Conservation (phyloP, 2,888 invertebrate genomes). For the Polydrusus tereticollis region DNA sequence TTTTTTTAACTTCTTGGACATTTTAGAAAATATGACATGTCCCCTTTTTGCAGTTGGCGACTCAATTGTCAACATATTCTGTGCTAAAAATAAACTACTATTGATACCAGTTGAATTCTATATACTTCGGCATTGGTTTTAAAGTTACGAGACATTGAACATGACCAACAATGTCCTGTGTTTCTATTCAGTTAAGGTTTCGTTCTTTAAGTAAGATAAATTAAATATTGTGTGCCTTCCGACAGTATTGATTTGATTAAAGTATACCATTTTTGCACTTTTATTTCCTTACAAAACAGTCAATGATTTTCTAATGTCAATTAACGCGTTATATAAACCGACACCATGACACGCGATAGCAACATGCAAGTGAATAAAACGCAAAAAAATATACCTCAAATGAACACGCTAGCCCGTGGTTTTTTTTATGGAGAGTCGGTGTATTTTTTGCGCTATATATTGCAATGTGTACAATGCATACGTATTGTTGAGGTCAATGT, state of each 20-base stretch:
- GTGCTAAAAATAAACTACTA: too few species aligned
- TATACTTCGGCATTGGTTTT: too few species aligned
- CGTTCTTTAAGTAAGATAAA: too few species aligned
- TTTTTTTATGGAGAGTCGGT: slow-evolving; percentile 2
- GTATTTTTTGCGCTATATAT: not conserved
- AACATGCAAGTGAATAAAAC: slow-evolving; percentile 30
- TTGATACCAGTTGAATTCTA: too few species aligned
- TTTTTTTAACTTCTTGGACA: too few species aligned
- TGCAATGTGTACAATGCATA: not conserved
- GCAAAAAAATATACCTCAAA: not conserved
- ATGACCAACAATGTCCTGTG: too few species aligned
- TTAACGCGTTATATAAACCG: slow-evolving; percentile 17
- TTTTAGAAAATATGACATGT: too few species aligned
- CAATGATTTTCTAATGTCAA: slow-evolving; percentile 12
- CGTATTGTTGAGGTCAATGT: not conserved
- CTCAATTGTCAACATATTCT: too few species aligned
- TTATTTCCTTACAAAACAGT: not conserved
- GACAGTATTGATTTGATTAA: not conserved
- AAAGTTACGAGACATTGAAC: too few species aligned
- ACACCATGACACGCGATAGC: slow-evolving; percentile 25
- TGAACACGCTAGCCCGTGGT: slow-evolving; percentile 2
- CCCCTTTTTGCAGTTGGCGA: too few species aligned
- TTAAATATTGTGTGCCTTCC: too few species aligned
- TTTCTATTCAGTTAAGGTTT: too few species aligned
- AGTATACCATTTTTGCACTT: not conserved